phyloP scores from a whole-genome alignment of 2,797 vertebrate species.

The Silurus lanzhouensis region DNA sequence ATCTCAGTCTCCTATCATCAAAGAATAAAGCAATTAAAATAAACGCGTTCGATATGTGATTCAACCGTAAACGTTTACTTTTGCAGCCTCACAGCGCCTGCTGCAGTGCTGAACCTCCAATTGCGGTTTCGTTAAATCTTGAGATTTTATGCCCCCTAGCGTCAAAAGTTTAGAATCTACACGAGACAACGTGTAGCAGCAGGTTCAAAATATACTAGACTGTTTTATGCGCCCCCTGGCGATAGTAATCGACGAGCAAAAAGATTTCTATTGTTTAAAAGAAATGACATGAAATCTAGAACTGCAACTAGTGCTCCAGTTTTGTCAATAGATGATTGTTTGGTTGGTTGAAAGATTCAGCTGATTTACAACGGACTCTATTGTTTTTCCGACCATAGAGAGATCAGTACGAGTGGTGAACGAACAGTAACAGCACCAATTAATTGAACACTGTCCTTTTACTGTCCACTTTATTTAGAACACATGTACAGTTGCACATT shows the following conservation, averaged over 20 bases:
- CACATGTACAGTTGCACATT: too few species aligned
- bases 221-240: neutral
- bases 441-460: too few species aligned
- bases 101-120: neutral
- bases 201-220: neutral
- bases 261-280: neutral
- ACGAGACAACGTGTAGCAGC: neutral
- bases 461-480: too few species aligned
- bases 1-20: neutral
- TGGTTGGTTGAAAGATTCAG: too few species aligned
- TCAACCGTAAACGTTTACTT: neutral
- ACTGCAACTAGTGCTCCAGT: neutral
- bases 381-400: too few species aligned
- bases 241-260: neutral
- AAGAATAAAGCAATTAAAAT: neutral
- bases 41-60: neutral
- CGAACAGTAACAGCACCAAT: too few species aligned
- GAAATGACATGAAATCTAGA: neutral
- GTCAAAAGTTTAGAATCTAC: neutral
- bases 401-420: too few species aligned
- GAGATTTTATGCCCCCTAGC: conserved; percentile 1
- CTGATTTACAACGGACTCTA: too few species aligned
- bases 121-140: neutral
- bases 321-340: too few species aligned
- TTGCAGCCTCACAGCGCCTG: too few species aligned